Base-by-base conservation (phyloP, 2,797 vertebrate species). In the Avahi laniger region DNA sequence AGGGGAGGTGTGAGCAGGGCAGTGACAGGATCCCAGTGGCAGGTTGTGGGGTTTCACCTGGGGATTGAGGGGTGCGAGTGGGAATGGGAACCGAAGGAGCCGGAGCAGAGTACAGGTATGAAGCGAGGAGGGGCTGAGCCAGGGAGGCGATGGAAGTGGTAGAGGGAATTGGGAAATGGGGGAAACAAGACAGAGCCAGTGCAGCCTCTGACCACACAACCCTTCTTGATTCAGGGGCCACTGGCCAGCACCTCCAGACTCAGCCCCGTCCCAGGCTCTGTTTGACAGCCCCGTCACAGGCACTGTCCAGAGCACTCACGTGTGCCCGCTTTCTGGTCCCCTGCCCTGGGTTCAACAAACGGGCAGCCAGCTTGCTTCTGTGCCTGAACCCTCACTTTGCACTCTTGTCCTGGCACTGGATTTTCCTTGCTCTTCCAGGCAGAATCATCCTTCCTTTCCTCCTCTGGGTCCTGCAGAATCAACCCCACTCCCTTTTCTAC, bases 101-200 rank as follows among this genome's bases (percentile, higher is more conserved):
- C 28, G 9, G 11, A 85, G 48, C 26, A 83, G n/a, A 70, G 15
- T 17, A 24, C 1, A 79, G 46, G 33, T 2, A 20, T 35, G 69
- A 85, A 6, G 30, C 57, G 63, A 84, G 10, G 35, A 57, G 80
- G 9, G n/a, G n/a, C 28, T 50, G 41, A 83, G 4, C 4, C 28
- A 48, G 11, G 24, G 17, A 12, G 17, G 13, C 9, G 41, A 79
- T 0, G 0, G 38, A 38, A 46, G 14, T 12, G 4, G 26, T 26
- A 28, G 30, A 57, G 7, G 67, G 57, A 84, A 38, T 18, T 50
- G n/a, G 13, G n/a, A 33, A 52, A 28, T 30, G 30, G 33, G n/a
- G 6, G 26, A 72, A 78, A 70, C 2, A 28, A 61, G 33, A 38
- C 9, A 13, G 24, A 79, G 57, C 7, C 43, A 43, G 28, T 14